Evolutionary conservation across 2,888 invertebrate species (phyloP), one percentile per base, ranked within the genome.

Genomic region (Neocrepidodera transversa): DNA sequence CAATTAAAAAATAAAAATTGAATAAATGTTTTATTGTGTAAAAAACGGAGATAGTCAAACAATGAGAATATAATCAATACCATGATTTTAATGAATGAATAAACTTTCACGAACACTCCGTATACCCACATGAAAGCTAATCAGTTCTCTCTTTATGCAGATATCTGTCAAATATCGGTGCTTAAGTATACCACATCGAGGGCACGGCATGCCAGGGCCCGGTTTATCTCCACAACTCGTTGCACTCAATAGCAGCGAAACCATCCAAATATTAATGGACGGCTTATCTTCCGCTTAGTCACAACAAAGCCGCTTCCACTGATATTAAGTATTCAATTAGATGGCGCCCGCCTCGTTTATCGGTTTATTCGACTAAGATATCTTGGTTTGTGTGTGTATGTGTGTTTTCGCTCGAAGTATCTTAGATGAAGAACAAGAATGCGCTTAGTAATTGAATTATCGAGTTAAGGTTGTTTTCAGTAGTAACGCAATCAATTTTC

Each of bases 271-370:
- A 57, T 55, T 58, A 47, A 3, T 42, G 58, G 60, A 54, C 56
- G 35, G 58, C 50, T 62, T 62, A 62, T 64, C 64, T 58, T n/a
- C 40, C 32, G 18, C 36, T 30, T 56, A 52, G 35, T 61, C 54
- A 48, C 36, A 62, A 64, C 62, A 62, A 62, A 54, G 52, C 56
- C 55, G n/a, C 28, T n/a, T 38, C 8, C 36, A 42, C 45, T 38
- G 58, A 59, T 59, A 50, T 53, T 56, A 59, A 57, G 59, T 62
- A 60, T 58, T 58, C 55, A 62, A 62, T 62, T 62, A 58, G 36
- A 58, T 53, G 28, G 35, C 48, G 26, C 47, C 30, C 13, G 30
- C 17, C 42, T 28, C 51, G 58, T 45, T 61, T 61, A 61, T 64
- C 63, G 40, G 58, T 30, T 55, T 49, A 51, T 48, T 63, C 43